phyloP scores from a whole-genome alignment of 2,888 invertebrate genomes.

The Scrobipalpa atriplicella region DNA sequence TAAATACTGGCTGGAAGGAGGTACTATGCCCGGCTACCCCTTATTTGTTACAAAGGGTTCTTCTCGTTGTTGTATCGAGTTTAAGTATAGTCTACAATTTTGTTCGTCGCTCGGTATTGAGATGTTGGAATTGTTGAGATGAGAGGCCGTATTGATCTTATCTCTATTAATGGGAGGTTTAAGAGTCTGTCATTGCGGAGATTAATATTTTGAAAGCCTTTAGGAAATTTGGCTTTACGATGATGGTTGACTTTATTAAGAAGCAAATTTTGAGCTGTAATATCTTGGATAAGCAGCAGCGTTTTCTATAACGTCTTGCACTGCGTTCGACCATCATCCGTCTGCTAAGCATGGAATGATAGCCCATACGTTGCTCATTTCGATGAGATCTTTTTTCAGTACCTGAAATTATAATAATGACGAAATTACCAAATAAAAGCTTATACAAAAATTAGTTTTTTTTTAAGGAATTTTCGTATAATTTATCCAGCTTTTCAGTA shows the following conservation, averaged over 20 bases:
- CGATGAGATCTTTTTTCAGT: no score
- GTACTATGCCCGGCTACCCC: constrained; percentile 46
- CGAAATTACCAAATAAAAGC: no score
- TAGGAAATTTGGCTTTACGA: not conserved
- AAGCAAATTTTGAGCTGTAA: not conserved
- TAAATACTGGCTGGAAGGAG: constrained; percentile 61
- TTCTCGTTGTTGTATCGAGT: constrained; percentile 17
- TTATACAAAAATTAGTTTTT: no score
- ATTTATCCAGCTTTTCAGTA: no score
- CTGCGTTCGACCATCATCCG: no score
- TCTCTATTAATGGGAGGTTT: constrained; percentile 13
- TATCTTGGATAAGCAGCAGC: not conserved
- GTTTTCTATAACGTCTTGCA: no score
- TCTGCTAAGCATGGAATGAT: no score
- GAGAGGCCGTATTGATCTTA: constrained; percentile 21
- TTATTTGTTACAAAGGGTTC: constrained; percentile 55
- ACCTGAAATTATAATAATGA: no score
- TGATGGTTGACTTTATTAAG: not conserved
- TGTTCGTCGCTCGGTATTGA: constrained; percentile 15
- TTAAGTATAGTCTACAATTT: constrained; percentile 14
- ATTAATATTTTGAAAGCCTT: constrained; percentile 18
- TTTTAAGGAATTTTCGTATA: no score
- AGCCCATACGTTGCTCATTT: no score
- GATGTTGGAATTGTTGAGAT: constrained; percentile 14
- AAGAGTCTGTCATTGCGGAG: constrained; percentile 7